Evolutionary conservation across 2,113 vertebrate species (phyloP).

Genomic region (Albula goreensis): DNA sequence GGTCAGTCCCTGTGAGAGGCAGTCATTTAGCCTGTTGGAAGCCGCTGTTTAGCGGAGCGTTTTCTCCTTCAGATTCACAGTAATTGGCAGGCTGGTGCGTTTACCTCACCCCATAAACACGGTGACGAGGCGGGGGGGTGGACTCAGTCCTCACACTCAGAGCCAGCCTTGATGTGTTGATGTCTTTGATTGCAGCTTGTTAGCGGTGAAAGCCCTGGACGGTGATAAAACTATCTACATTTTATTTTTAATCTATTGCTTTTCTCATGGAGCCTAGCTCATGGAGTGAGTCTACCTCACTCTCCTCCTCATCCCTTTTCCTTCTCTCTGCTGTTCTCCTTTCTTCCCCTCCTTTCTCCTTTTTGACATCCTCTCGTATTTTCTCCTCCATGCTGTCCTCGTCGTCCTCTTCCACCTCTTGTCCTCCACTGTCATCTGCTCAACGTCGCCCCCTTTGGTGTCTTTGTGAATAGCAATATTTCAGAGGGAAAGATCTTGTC

Average conservation of each 20-base stretch:
- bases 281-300: background rate
- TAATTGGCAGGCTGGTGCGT: background rate
- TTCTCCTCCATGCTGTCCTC: background rate
- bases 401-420: no score
- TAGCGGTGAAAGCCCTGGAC: conserved; percentile 59
- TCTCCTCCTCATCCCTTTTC: conserved; percentile 1
- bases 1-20: background rate
- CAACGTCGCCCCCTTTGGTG: background rate
- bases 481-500: background rate
- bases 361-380: background rate
- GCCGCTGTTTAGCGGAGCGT: background rate
- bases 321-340: background rate
- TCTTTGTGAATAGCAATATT: background rate
- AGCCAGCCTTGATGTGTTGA: no score
- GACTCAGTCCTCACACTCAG: background rate
- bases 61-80: background rate
- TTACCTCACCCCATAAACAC: background rate
- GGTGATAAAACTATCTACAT: conserved; percentile 66
- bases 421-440: background rate
- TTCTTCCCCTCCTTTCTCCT: background rate
- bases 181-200: conserved; percentile 40
- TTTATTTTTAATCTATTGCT: conserved; percentile 54
- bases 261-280: no score
- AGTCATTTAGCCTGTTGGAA: background rate
- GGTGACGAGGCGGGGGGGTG: background rate